phyloP scores from a whole-genome alignment of 1,140 invertebrate genomes.

The Andrena cerasifolii region DNA sequence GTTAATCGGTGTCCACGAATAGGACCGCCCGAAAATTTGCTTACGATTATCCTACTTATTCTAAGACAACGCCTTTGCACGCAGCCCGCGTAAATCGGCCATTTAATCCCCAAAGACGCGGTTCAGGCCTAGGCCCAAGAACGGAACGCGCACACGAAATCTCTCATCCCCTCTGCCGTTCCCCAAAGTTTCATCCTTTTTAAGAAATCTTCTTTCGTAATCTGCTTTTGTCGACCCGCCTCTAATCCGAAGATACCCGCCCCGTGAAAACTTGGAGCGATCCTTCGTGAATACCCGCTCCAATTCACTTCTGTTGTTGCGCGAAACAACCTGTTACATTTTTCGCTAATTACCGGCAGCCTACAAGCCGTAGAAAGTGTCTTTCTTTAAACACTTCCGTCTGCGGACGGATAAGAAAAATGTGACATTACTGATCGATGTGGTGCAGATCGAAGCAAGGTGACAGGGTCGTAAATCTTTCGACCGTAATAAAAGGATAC shows the following conservation, averaged over 20 bases:
- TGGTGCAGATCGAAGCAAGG: not conserved
- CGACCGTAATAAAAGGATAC: too few relatives aligned
- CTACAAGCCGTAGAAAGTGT: too few relatives aligned
- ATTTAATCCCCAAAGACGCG: conserved; percentile 53
- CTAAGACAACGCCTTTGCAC: conserved; percentile 70
- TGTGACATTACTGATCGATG: not conserved
- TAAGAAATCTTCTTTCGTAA: conserved; percentile 16
- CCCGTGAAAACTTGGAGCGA: not conserved
- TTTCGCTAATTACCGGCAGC: not conserved
- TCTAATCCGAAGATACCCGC: conserved; percentile 3
- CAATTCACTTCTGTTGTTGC: not conserved
- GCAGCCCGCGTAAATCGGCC: conserved; percentile 32
- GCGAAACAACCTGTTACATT: conserved; percentile 5
- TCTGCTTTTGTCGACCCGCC: not conserved
- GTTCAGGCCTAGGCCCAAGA: not conserved
- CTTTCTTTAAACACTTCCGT: too few relatives aligned
- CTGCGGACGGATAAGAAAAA: too few relatives aligned
- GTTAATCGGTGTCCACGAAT: not conserved
- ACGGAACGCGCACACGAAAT: not conserved
- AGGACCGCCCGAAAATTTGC: conserved; percentile 52
- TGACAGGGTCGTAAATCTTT: not conserved
- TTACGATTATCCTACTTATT: conserved; percentile 74
- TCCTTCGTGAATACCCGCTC: not conserved
- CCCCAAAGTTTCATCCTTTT: conserved; percentile 11
- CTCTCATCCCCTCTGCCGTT: not conserved